phyloP scores from a whole-genome alignment of 2,113 vertebrate genomes.

The Passer montanus region DNA sequence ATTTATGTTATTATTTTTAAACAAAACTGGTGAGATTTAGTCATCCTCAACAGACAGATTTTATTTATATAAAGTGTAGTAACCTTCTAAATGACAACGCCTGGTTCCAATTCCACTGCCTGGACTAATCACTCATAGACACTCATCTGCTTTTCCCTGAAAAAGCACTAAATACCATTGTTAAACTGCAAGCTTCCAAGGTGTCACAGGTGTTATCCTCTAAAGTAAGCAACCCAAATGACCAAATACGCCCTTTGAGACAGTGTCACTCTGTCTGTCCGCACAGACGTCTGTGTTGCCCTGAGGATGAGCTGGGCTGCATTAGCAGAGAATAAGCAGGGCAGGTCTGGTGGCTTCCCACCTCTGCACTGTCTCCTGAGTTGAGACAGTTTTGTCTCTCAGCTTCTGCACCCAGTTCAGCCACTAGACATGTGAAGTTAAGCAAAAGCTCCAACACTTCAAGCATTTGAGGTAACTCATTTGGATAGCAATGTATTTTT shows the following conservation, averaged over 20 bases:
- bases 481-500: background rate
- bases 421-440: background rate
- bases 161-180: background rate
- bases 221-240: background rate
- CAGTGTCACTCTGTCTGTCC: background rate
- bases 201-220: background rate
- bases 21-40: background rate
- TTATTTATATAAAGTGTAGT: background rate
- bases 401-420: background rate
- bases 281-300: accelerated
- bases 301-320: background rate
- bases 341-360: background rate
- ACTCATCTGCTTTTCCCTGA: background rate
- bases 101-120: background rate
- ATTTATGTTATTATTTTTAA: background rate
- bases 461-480: background rate
- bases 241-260: background rate
- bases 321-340: background rate
- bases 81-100: accelerated
- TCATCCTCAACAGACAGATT: background rate
- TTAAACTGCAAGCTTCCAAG: background rate
- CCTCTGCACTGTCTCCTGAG: background rate
- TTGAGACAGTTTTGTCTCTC: background rate
- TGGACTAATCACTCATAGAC: background rate
- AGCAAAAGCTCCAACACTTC: background rate